A percentile compares a stretch with the other conserved stretches of the same genome.
These are phyloP conservation scores for Toxostoma redivivum DNA, from an alignment of 2,113 vertebrate genomes.

Conservation along the genomic window DNA sequence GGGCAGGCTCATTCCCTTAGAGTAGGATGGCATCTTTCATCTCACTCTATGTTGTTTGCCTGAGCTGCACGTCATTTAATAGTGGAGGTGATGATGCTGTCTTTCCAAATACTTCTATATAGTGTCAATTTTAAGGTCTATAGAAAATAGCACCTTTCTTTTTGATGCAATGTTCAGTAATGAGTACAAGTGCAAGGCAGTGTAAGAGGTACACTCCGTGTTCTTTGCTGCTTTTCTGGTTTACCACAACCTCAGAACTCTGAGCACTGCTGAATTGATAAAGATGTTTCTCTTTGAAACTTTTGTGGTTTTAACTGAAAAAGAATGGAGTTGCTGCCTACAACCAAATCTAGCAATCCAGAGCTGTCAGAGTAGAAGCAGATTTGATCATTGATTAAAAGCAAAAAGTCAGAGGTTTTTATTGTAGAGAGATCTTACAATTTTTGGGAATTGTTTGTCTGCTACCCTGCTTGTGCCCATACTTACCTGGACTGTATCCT, in stretches of 20 bases:
- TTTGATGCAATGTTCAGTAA: not conserved
- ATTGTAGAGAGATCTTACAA: not conserved
- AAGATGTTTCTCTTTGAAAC: not conserved
- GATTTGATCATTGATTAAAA: not conserved
- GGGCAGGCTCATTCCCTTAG: not conserved
- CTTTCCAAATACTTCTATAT: not conserved
- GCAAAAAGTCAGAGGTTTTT: not conserved
- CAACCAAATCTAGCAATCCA: not conserved
- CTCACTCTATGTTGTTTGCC: rapidly evolving
- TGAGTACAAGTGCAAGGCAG: not conserved
- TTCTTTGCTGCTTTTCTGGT: not conserved
- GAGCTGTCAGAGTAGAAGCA: not conserved
- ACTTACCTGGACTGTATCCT: constrained; percentile 82
- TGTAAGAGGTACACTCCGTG: rapidly evolving
- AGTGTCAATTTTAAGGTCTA: not conserved
- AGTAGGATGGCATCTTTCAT: no score
- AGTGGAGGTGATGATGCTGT: not conserved
- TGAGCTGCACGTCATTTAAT: not conserved
- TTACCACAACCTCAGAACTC: not conserved
- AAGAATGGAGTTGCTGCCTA: not conserved
- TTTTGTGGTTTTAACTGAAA: not conserved
- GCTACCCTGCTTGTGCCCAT: not conserved
- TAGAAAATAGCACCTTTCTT: not conserved
- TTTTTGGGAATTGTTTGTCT: not conserved
- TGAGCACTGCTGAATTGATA: not conserved